These are phyloP conservation scores for Lophotis ruficrista DNA, from an alignment of 2,113 vertebrate genomes.

Conservation along the genomic window DNA sequence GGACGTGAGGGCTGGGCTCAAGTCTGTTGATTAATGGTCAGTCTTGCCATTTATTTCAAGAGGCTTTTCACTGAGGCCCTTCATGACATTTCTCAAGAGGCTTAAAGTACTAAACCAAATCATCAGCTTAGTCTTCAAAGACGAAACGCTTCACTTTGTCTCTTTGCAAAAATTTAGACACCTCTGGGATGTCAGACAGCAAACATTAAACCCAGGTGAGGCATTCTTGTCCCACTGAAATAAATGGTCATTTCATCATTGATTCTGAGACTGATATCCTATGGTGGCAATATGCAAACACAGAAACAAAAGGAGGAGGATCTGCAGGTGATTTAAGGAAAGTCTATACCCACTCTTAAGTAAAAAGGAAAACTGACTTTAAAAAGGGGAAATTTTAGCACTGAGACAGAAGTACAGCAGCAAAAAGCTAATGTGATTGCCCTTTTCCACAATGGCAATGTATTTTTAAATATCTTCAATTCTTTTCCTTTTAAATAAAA, in stretches of 20 bases:
- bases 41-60: background rate
- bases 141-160: background rate
- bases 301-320: background rate
- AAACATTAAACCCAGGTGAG: background rate
- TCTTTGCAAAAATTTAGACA: background rate
- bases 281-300: background rate
- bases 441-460: slow-evolving; percentile 17
- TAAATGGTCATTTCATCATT: background rate
- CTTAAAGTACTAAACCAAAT: background rate
- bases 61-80: background rate
- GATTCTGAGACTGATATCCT: background rate
- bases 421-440: slow-evolving; percentile 15
- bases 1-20: background rate
- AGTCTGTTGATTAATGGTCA: background rate
- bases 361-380: background rate
- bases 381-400: background rate
- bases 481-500: slow-evolving; percentile 55
- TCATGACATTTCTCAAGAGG: background rate
- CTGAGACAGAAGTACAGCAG: background rate
- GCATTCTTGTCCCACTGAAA: background rate
- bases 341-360: background rate
- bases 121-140: background rate
- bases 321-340: background rate
- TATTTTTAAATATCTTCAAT: slow-evolving; percentile 52
- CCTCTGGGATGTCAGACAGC: background rate